Evolutionary conservation across 2,888 invertebrate genomes (phyloP).

Genomic region (Philereme transversata): DNA sequence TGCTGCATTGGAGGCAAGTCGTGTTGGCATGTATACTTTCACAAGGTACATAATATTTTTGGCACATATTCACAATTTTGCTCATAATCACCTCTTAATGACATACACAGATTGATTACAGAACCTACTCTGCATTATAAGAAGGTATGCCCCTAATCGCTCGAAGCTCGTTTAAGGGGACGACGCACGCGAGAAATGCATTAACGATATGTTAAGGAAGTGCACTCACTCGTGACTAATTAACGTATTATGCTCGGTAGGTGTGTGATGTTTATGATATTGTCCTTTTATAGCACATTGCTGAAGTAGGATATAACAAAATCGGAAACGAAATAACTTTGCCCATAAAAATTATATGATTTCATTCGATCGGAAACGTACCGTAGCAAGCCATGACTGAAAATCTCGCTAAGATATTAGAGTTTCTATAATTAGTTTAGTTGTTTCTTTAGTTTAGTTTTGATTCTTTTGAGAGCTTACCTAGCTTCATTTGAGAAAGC

Average conservation of each 20-base stretch:
- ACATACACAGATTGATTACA: slow-evolving; percentile 27
- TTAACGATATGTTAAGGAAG: slow-evolving; percentile 55
- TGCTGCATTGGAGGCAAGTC: too few relatives aligned
- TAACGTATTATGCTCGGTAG: slow-evolving; percentile 43
- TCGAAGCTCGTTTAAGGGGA: slow-evolving; percentile 29
- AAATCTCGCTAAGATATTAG: too few relatives aligned
- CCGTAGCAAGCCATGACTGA: too few relatives aligned
- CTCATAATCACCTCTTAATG: slow-evolving; percentile 22
- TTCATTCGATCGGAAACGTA: slow-evolving; percentile 7
- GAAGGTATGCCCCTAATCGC: slow-evolving; percentile 32
- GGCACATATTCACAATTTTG: slow-evolving; percentile 13
- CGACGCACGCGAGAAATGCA: slow-evolving; percentile 61
- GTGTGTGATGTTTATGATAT: slow-evolving; percentile 32
- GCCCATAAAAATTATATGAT: slow-evolving; percentile 17
- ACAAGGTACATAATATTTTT: background rate
- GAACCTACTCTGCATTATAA: slow-evolving; percentile 22
- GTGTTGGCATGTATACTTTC: too few relatives aligned
- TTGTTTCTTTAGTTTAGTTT: too few relatives aligned
- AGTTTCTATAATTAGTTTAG: too few relatives aligned
- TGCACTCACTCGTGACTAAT: slow-evolving; percentile 60
- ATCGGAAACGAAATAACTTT: slow-evolving; percentile 21
- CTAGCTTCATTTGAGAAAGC: too few relatives aligned
- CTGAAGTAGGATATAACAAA: slow-evolving; percentile 19
- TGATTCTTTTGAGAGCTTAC: too few relatives aligned
- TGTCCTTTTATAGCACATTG: slow-evolving; percentile 19